Evolutionary conservation across 2,797 vertebrate genomes (phyloP).

Genomic region (Myotis daubentonii): DNA sequence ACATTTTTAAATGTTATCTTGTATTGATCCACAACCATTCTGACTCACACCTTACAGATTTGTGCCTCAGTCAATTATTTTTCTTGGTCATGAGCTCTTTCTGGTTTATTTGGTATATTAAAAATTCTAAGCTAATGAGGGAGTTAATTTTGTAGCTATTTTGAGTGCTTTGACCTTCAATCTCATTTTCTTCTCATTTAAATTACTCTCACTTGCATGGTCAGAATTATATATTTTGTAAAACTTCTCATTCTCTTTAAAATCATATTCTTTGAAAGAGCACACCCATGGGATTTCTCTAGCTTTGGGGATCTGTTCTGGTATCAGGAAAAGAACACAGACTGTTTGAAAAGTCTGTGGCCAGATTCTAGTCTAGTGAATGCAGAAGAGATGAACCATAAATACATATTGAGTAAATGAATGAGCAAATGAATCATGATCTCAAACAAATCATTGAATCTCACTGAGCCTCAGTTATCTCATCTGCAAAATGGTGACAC

Average conservation of each 20-base stretch:
- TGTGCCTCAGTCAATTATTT: slow-evolving; percentile 22
- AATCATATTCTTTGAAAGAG: slow-evolving; percentile 30
- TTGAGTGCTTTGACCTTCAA: slow-evolving; percentile 63
- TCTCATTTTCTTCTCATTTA: slow-evolving; percentile 72
- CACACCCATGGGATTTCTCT: not conserved
- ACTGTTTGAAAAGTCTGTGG: not conserved
- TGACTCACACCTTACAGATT: not conserved
- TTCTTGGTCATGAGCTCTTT: slow-evolving; percentile 28
- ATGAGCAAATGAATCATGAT: not conserved
- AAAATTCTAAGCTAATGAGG: slow-evolving; percentile 70
- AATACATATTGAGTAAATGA: not conserved
- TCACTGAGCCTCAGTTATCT: not conserved
- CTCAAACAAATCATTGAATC: not conserved
- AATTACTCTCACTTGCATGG: slow-evolving; percentile 55
- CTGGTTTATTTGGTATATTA: slow-evolving; percentile 57
- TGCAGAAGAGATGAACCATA: not conserved
- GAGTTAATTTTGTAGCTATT: slow-evolving; percentile 68
- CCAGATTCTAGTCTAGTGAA: not conserved
- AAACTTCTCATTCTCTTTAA: slow-evolving; percentile 39
- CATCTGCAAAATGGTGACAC: not conserved
- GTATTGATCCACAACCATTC: not conserved
- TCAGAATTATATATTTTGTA: slow-evolving; percentile 58
- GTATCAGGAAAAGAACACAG: not conserved
- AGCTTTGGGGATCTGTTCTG: slow-evolving; percentile 2
- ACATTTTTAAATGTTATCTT: not conserved